Conservation (phyloP, 1,140 invertebrate species). For the Caenorhabditis briggsae region DNA sequence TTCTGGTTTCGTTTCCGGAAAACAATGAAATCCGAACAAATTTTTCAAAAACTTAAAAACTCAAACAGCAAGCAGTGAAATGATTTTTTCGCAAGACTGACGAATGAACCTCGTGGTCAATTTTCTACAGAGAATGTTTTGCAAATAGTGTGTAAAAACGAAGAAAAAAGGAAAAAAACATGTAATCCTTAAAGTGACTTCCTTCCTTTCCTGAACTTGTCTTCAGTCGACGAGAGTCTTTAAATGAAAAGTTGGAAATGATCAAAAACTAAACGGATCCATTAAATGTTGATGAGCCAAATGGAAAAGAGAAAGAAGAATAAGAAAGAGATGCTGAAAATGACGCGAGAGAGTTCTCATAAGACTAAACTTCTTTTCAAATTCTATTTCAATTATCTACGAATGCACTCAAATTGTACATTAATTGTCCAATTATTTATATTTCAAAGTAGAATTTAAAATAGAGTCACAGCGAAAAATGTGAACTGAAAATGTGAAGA, state of each 20-base stretch:
- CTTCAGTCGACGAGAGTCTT: neutral
- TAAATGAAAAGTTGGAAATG: neutral
- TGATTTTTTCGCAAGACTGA: neutral
- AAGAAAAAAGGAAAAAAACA: neutral
- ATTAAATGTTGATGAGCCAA: no score
- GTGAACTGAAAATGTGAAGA: neutral
- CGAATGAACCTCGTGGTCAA: neutral
- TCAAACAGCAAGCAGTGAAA: neutral
- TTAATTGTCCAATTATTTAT: neutral
- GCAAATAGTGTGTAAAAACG: neutral
- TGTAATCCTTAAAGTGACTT: conserved; percentile 52
- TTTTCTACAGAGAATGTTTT: neutral
- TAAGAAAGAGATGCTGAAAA: neutral
- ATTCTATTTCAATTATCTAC: neutral
- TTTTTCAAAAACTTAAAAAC: no score
- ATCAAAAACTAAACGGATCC: conserved; percentile 18
- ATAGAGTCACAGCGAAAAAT: neutral
- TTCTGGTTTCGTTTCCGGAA: neutral
- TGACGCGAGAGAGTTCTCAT: neutral
- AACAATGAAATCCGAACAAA: neutral
- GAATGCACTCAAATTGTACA: no score
- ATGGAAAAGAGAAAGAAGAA: neutral
- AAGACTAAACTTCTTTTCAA: neutral
- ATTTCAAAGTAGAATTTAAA: neutral
- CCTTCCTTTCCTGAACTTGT: conserved; percentile 11